Conservation (phyloP, 1,140 invertebrate genomes). For the Zaprionus nigranus region DNA sequence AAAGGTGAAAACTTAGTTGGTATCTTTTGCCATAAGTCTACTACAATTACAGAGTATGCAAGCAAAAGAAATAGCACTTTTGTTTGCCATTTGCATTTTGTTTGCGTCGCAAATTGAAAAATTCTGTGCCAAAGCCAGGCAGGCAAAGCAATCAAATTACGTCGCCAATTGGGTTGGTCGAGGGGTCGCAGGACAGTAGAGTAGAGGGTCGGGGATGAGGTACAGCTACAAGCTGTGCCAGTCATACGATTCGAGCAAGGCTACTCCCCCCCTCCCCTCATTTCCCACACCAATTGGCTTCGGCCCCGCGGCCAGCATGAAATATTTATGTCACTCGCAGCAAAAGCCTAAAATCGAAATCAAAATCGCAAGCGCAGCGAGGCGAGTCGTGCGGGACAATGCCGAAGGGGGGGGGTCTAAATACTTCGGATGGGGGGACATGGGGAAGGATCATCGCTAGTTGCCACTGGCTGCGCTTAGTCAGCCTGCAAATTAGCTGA, state of each 20-base stretch:
- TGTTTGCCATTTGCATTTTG: constrained; percentile 73
- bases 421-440: not conserved
- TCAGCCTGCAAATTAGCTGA: constrained; percentile 73
- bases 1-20: too few species aligned
- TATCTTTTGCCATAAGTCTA: too few species aligned
- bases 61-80: constrained; percentile 31
- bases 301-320: constrained; percentile 20
- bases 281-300: not conserved
- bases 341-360: constrained; percentile 29
- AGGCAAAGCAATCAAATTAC: constrained; percentile 66
- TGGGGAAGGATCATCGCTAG: constrained; percentile 7
- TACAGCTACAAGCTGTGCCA: constrained; percentile 4
- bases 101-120: constrained; percentile 65
- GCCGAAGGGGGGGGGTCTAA: not conserved
- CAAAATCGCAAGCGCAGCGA: constrained; percentile 24
- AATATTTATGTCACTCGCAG: constrained; percentile 51
- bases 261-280: not conserved
- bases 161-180: constrained; percentile 26
- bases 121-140: constrained; percentile 29
- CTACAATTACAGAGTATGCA: constrained; percentile 14
- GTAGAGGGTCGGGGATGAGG: not conserved
- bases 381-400: too few species aligned
- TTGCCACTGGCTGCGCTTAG: constrained; percentile 41
- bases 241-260: not conserved
- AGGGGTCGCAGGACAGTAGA: too few species aligned